These are phyloP conservation scores for Ditylenchus dipsaci DNA, from an alignment of 1,140 invertebrate genomes.

Conservation along the genomic window DNA sequence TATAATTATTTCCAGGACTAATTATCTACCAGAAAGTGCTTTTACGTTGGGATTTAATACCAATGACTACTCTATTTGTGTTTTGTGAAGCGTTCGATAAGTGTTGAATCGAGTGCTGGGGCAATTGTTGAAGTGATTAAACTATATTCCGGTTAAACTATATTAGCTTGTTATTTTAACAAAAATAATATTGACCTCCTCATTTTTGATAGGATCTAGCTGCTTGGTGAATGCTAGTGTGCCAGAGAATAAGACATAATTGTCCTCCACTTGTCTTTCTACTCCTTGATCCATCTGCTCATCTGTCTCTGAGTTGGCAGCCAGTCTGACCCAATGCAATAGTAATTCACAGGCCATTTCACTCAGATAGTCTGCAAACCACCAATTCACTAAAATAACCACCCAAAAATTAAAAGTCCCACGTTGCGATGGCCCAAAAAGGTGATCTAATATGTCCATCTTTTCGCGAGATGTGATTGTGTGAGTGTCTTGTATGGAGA, in stretches of 20 bases:
- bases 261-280: neutral
- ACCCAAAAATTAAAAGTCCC: neutral
- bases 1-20: too few species aligned
- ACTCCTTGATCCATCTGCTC: neutral
- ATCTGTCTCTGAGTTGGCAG: neutral
- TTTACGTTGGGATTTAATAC: too few species aligned
- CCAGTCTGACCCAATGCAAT: conserved; percentile 8
- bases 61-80: too few species aligned
- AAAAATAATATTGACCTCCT: neutral
- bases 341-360: conserved; percentile 16
- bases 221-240: conserved; percentile 2
- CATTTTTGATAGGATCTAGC: conserved; percentile 14
- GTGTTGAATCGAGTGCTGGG: too few species aligned
- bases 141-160: too few species aligned
- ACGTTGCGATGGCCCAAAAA: conserved; percentile 3
- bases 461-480: neutral
- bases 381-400: too few species aligned
- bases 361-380: conserved; percentile 2
- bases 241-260: conserved; percentile 2
- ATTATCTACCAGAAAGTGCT: too few species aligned
- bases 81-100: too few species aligned
- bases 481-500: neutral
- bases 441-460: neutral
- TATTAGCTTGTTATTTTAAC: too few species aligned
- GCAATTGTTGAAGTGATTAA: too few species aligned